A percentile compares a stretch with the other conserved stretches of the same genome.
Evolutionary conservation across 2,797 vertebrate genomes (phyloP).

Genomic region (Meda fulgida): DNA sequence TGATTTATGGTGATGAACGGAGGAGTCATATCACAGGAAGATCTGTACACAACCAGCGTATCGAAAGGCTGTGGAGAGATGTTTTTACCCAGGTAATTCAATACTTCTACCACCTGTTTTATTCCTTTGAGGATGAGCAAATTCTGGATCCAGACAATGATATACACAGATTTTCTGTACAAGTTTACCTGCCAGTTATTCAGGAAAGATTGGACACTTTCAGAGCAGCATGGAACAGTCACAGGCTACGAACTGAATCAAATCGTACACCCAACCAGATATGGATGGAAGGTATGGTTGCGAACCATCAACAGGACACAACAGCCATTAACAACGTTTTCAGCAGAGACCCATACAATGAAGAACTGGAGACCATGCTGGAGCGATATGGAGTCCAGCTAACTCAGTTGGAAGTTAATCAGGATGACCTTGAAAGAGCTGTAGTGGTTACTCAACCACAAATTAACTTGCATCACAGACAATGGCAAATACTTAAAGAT

Average conservation of each 20-base stretch:
- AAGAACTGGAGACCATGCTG: constrained; percentile 21
- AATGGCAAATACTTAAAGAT: background rate
- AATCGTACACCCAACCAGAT: constrained; percentile 22
- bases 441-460: background rate
- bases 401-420: background rate
- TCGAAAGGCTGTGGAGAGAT: too few species aligned
- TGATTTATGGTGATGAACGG: too few species aligned
- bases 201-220: too few species aligned
- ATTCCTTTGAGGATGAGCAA: too few species aligned
- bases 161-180: too few species aligned
- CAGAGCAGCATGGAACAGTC: too few species aligned
- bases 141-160: too few species aligned
- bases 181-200: too few species aligned
- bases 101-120: too few species aligned
- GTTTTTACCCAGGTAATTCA: too few species aligned
- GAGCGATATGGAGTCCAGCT: constrained; percentile 9
- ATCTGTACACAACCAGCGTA: too few species aligned
- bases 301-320: constrained; percentile 2
- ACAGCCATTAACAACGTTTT: constrained; percentile 35
- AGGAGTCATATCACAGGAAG: background rate
- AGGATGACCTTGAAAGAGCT: constrained; percentile 5
- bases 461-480: background rate
- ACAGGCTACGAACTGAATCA: too few species aligned
- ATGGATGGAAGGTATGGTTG: constrained; percentile 38
- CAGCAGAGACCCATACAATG: constrained; percentile 20